Evolutionary conservation across 1,140 invertebrate genomes (phyloP).

Genomic region (Diuraphis noxia): DNA sequence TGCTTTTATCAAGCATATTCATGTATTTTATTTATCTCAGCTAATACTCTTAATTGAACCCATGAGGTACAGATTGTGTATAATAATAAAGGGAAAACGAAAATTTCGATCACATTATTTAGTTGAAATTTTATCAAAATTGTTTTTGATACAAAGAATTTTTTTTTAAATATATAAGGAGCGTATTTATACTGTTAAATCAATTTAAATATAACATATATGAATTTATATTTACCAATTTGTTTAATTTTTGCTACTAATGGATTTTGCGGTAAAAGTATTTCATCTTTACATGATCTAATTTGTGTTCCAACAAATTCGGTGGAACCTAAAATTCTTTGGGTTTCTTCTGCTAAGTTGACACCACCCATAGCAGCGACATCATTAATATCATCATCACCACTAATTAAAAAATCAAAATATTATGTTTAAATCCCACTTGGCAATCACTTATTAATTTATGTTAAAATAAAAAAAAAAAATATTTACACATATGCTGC

Average conservation of each 20-base stretch:
- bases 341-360: constrained; percentile 95
- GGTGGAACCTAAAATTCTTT: constrained; percentile 91
- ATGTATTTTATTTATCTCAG: too few species aligned
- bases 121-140: neutral
- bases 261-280: constrained; percentile 78
- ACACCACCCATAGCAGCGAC: constrained; percentile 99
- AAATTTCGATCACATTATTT: too few species aligned
- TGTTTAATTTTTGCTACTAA: constrained; percentile 79
- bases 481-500: constrained; percentile 57
- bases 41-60: too few species aligned
- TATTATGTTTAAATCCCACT: neutral
- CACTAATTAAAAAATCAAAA: constrained; percentile 61
- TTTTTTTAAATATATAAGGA: too few species aligned
- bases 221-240: constrained; percentile 64
- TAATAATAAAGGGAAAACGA: too few species aligned
- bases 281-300: constrained; percentile 93
- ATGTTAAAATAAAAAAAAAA: neutral
- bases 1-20: too few species aligned
- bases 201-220: constrained; percentile 11
- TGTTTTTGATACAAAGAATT: neutral
- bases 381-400: constrained; percentile 96
- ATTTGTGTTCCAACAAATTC: constrained; percentile 96
- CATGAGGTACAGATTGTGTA: too few species aligned
- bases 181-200: neutral
- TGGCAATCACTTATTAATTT: neutral